Percentiles rank a stretch among this genome's conserved stretches.
Conservation (phyloP, 2,113 vertebrate species). For the Eclectus roratus region DNA sequence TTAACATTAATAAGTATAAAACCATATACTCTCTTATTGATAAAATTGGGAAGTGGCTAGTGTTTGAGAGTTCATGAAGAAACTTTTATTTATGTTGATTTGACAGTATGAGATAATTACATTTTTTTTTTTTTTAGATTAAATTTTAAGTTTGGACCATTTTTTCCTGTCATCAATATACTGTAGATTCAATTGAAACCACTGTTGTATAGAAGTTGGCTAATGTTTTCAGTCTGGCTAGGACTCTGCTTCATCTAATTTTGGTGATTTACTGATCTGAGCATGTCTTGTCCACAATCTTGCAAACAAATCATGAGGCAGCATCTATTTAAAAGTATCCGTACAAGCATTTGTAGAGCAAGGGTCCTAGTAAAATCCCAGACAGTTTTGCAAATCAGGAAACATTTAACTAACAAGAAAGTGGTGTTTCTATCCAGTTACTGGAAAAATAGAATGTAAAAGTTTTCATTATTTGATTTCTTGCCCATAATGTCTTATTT, state of each 20-base stretch:
- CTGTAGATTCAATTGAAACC: background rate
- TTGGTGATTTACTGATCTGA: background rate
- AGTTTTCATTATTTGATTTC: background rate
- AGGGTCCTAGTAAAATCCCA: background rate
- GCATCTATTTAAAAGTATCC: background rate
- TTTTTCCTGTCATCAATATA: background rate
- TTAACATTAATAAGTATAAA: background rate
- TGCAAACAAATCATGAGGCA: background rate
- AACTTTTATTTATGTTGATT: background rate
- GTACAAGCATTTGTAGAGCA: background rate
- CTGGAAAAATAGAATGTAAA: background rate
- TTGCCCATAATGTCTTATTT: background rate
- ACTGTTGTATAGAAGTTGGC: background rate
- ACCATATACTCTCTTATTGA: background rate
- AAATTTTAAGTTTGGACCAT: background rate
- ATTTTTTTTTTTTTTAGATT: background rate
- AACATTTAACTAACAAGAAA: background rate
- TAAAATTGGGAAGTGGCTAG: background rate
- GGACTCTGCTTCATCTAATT: background rate
- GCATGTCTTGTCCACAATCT: background rate
- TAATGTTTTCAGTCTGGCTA: background rate
- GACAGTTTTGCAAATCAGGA: background rate
- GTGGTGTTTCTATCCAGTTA: background rate
- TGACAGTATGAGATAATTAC: background rate
- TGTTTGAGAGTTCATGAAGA: background rate